Evolutionary conservation across 2,888 invertebrate species (phyloP), one percentile per base, ranked within the genome.

Genomic region (Tribolium freemani): DNA sequence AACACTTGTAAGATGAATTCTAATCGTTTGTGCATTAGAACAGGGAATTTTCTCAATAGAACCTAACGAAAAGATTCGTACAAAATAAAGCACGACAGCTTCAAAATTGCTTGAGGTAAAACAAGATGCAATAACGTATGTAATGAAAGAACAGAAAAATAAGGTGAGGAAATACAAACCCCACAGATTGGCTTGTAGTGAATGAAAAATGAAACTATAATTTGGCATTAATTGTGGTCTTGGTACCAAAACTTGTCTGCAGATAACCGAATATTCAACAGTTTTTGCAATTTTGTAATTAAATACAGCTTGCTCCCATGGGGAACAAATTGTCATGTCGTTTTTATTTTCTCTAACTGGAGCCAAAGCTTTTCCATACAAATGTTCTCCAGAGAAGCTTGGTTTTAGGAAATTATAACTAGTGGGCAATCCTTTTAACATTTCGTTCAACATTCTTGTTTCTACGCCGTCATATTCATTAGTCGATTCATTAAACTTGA

Each of bases 91-190:
- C 2, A 26, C 26, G 4, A 38, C 38, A 38, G 38, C 8, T 38
- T 38, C 38, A 38, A 38, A 38, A 38, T n/a, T 38, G 6, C 8
- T 26, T 26, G 26, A 6, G 1, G 8, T 38, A 5, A 26, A 30
- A 6, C 8, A 9, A 26, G 4, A 5, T n/a, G 21, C n/a, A 5
- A 53, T 53, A n/a, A 26, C 9, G n/a, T 26, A 30, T 9, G 30
- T 44, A 9, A 38, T 16, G 31, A 70, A 57, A 66, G 74, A 75
- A 67, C 51, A 74, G 6, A 70, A 50, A n/a, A 77, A 38, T 48
- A 60, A 20, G 6, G 60, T 60, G 1, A 31, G 1, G 9, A 63
- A 63, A 16, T 63, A 51, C 30, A 63, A 10, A 31, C 5, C 10
- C 63, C 63, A 63, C 10, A 63, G 4, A 31, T 13, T 63, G 5